Base-by-base conservation (phyloP, 2,797 vertebrate genomes). In the Paratrypauchen microcephalus region DNA sequence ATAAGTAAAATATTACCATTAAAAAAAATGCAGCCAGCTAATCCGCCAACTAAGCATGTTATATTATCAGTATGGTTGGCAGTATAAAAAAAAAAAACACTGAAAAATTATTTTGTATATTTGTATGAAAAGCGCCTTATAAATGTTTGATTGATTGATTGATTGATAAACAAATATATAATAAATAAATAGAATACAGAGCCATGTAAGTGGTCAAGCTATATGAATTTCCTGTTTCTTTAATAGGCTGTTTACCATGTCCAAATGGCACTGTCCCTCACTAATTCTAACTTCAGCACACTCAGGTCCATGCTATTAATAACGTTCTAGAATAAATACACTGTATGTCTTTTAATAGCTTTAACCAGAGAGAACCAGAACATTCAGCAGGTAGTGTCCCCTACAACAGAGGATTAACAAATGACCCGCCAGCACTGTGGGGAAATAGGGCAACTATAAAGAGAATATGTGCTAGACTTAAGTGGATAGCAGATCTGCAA, bases 371-470 rank as follows among this genome's bases (percentile, higher is more conserved):
- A 69, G 56, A 83, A 69, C 76, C 77, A 81, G 85, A 74, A 80
- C 68, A 57, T 58, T 2, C n/a, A 4, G 68, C 30, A 74, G 68
- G 63, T 64, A 16, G 52, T 68, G 72, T 76, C 63, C 83, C 75
- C 85, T 86, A 67, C 70, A 72, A 68, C 70, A 24, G 19, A 4
- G 70, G 86, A 86, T 91, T 85, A 88, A 48, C 78, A 69, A 79
- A 63, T 83, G 75, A 48, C 3, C 76, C 70, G 72, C 78, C 74
- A 75, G 64, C 28, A 58, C 24, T 72, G 57, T 28, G 15, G 24
- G 48, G 75, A 89, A 87, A 79, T 86, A 79, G 88, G 85, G 62
- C 89, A 88, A 80, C 78, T 74, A 82, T 68, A 74, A 63, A 70
- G 36, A 74, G 76, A 77, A 71, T 68, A 65, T 64, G 69, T 76